Percentiles rank a stretch among this genome's conserved stretches.
phyloP scores from a whole-genome alignment of 64 coral and sea anemone genomes.

The Dendronephthya gigantea region DNA sequence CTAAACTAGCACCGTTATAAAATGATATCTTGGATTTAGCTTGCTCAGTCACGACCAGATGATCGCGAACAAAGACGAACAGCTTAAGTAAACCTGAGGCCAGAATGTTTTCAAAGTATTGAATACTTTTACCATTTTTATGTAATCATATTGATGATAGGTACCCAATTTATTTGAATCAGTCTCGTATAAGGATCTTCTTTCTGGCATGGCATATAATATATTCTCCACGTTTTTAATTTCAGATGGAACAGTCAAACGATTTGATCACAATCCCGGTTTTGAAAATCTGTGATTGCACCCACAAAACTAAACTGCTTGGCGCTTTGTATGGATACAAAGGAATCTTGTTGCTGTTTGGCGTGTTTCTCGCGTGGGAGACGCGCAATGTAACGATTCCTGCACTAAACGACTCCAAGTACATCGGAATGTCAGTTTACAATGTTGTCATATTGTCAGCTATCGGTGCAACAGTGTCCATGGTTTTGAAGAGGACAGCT shows the following conservation, averaged over 20 bases:
- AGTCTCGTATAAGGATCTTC: too few species aligned
- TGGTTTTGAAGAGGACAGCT: conserved; percentile 3
- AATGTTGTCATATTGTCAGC: conserved; percentile 6
- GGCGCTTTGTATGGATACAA: neutral
- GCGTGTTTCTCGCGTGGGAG: conserved; percentile 17
- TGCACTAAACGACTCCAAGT: neutral
- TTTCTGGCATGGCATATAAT: too few species aligned
- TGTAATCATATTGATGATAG: too few species aligned
- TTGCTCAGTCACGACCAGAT: too few species aligned
- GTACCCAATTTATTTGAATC: too few species aligned
- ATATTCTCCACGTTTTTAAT: neutral
- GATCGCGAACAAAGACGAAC: too few species aligned
- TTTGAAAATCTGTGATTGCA: conserved; percentile 4
- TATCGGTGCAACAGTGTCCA: neutral
- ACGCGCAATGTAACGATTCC: neutral
- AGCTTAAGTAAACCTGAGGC: too few species aligned
- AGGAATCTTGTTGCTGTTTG: conserved; percentile 1
- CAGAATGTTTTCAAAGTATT: too few species aligned
- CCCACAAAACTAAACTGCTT: neutral
- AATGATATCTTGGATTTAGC: too few species aligned
- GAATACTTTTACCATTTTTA: too few species aligned
- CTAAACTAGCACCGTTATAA: too few species aligned
- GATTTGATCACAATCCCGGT: neutral
- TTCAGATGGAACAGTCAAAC: neutral
- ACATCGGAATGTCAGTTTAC: conserved; percentile 7